A percentile compares a stretch with the other conserved stretches of the same genome.
phyloP scores from a whole-genome alignment of 2,113 vertebrate genomes.

The Carassius carassius region DNA sequence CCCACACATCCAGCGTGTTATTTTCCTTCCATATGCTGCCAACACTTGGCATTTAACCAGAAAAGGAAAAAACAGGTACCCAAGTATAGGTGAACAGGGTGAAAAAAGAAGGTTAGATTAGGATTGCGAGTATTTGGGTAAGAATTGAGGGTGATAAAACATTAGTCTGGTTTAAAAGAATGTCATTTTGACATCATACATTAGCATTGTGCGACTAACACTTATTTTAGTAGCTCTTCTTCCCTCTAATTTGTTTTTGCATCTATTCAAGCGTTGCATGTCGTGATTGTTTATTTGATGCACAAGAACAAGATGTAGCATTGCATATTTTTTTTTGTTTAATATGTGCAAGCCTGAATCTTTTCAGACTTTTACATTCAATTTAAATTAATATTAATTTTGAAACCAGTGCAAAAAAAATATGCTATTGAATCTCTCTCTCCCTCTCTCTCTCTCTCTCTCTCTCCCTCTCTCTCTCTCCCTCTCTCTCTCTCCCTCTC shows the following conservation, averaged over 20 bases:
- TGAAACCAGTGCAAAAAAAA: background rate
- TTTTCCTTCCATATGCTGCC: conserved; percentile 6
- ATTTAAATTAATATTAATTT: background rate
- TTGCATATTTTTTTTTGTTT: background rate
- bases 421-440: no score
- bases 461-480: no score
- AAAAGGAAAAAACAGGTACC: background rate
- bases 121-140: background rate
- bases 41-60: background rate
- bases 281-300: background rate
- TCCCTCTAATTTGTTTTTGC: background rate
- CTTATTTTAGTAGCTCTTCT: background rate
- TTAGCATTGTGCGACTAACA: background rate
- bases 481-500: no score
- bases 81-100: background rate
- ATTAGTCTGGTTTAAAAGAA: background rate
- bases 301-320: background rate
- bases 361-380: background rate
- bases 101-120: background rate
- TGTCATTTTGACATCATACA: background rate
- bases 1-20: background rate
- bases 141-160: background rate
- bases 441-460: no score
- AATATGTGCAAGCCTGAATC: no score
- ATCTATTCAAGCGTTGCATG: background rate